A percentile compares a stretch with the other conserved stretches of the same genome.
Conservation (phyloP, 2,888 invertebrate species). For the Drosophila testacea region DNA sequence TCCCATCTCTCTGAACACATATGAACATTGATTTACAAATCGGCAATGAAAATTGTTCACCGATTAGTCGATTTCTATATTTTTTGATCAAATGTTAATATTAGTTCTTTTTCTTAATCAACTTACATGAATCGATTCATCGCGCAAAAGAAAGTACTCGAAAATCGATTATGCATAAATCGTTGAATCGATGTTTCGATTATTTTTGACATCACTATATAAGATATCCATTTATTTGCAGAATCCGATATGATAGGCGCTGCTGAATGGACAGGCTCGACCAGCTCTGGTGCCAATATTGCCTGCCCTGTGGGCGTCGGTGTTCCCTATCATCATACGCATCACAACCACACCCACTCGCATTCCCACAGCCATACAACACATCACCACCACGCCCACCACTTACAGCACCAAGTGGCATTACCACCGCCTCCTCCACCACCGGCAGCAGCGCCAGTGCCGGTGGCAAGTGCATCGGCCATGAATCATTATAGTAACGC, state of each 20-base stretch:
- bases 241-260: conserved; percentile 88
- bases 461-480: conserved; percentile 72
- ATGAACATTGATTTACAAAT: neutral
- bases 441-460: conserved; percentile 80
- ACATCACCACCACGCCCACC: conserved; percentile 58
- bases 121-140: no score
- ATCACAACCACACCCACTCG: conserved; percentile 52
- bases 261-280: conserved; percentile 88
- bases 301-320: conserved; percentile 47
- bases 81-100: no score
- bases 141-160: no score
- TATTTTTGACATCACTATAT: no score
- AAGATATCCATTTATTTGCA: conserved; percentile 67
- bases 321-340: conserved; percentile 62
- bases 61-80: no score
- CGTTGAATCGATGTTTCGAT: no score
- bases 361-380: conserved; percentile 27
- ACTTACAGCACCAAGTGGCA: conserved; percentile 77
- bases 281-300: conserved; percentile 81
- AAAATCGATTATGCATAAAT: no score
- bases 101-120: no score
- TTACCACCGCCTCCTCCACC: conserved; percentile 85
- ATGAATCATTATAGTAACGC: conserved; percentile 81
- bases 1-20: neutral
- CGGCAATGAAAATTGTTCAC: no score